phyloP scores from a whole-genome alignment of 2,797 vertebrate genomes.

The Chelidonichthys spinosus region DNA sequence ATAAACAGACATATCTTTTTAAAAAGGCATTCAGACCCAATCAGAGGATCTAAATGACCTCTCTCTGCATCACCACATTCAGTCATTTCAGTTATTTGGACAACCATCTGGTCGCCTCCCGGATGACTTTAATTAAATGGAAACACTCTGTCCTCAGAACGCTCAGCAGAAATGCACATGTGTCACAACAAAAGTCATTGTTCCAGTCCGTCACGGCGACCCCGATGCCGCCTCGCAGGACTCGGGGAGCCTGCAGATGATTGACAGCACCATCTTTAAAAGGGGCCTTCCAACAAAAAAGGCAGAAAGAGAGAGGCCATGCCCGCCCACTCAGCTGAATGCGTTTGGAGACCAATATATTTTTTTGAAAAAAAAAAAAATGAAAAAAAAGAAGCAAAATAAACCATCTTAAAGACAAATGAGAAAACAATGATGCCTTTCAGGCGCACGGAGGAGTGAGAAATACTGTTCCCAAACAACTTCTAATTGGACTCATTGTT shows the following conservation, averaged over 20 bases:
- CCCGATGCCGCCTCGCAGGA: slow-evolving; percentile 57
- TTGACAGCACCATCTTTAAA: slow-evolving; percentile 77
- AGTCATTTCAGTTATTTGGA: slow-evolving; percentile 33
- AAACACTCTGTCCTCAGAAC: slow-evolving; percentile 39
- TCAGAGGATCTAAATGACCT: slow-evolving; percentile 29
- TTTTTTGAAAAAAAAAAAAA: slow-evolving; percentile 20
- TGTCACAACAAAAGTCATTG: slow-evolving; percentile 90
- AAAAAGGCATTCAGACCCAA: slow-evolving; percentile 4
- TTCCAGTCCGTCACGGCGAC: slow-evolving; percentile 52
- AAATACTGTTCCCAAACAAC: slow-evolving; percentile 27
- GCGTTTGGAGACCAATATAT: slow-evolving; percentile 38
- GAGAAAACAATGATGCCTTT: slow-evolving; percentile 6
- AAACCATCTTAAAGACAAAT: slow-evolving; percentile 52
- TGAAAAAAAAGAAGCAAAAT: slow-evolving; percentile 45
- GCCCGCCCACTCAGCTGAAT: slow-evolving; percentile 58
- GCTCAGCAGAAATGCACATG: slow-evolving; percentile 52
- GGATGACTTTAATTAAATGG: slow-evolving; percentile 63
- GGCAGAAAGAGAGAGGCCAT: slow-evolving; percentile 57
- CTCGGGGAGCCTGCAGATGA: slow-evolving; percentile 58
- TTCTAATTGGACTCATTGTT: slow-evolving; percentile 52
- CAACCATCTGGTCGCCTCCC: slow-evolving; percentile 36
- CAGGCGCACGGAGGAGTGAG: background rate
- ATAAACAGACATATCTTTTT: background rate
- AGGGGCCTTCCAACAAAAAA: slow-evolving; percentile 66
- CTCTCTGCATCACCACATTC: slow-evolving; percentile 20